Conservation (phyloP, 2,113 vertebrate species). For the Panurus biarmicus region DNA sequence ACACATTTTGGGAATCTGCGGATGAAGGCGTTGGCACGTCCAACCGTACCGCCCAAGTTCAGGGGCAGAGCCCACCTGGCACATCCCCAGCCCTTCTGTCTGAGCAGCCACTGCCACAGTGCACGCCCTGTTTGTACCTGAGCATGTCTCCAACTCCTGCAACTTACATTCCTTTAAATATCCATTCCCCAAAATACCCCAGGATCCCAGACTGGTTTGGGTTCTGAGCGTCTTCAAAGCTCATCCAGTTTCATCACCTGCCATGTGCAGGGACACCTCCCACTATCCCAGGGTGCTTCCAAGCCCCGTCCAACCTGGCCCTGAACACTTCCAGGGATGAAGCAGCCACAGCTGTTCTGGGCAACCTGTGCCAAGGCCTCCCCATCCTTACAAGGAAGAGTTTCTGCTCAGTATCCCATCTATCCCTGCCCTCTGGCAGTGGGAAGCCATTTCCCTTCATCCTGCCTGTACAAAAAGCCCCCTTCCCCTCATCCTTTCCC, state of each 20-base stretch:
- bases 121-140: accelerated
- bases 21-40: accelerated
- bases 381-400: background rate
- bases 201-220: background rate
- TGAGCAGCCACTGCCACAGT: background rate
- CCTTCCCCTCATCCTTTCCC: background rate
- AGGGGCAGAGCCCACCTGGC: background rate
- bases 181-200: background rate
- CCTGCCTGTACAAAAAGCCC: background rate
- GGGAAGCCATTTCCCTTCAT: background rate
- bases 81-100: background rate
- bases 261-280: background rate
- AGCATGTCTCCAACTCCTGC: background rate
- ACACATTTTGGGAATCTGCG: accelerated
- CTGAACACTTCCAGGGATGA: background rate
- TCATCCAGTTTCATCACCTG: background rate
- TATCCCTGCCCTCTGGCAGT: background rate
- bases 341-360: background rate
- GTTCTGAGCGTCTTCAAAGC: background rate
- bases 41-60: accelerated
- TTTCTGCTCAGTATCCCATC: background rate
- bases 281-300: background rate
- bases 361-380: background rate
- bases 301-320: accelerated
- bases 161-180: background rate